A percentile compares a stretch with the other conserved stretches of the same genome.
Conservation (phyloP, 2,888 invertebrate genomes). For the Trissoscelio sp. region DNA sequence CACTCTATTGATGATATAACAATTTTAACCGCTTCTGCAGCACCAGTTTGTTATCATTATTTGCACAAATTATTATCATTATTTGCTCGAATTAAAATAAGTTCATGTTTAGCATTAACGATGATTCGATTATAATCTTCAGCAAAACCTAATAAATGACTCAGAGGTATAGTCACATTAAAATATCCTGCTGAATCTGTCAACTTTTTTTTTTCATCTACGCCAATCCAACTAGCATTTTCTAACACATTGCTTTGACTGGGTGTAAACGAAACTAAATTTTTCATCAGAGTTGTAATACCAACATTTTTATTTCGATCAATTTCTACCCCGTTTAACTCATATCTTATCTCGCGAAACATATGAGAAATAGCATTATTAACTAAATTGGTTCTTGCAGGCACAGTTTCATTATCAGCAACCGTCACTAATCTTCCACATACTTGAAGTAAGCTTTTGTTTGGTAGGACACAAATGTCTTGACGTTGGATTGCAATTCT, state of each 20-base stretch:
- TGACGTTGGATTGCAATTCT: conserved; percentile 48
- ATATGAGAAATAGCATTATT: conserved; percentile 73
- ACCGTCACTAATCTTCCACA: conserved; percentile 41
- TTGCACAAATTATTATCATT: too few species aligned
- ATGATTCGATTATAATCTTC: too few species aligned
- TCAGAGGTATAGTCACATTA: conserved; percentile 76
- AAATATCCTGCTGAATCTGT: conserved; percentile 70
- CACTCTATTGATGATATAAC: conserved; percentile 10
- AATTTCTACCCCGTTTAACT: conserved; percentile 77
- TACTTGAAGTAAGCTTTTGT: background rate
- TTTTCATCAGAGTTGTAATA: conserved; percentile 70
- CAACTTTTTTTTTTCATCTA: conserved; percentile 36
- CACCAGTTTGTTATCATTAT: too few species aligned
- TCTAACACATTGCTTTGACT: conserved; percentile 22
- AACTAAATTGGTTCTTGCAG: conserved; percentile 43
- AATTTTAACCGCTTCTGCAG: conserved; percentile 9
- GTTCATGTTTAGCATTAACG: too few species aligned
- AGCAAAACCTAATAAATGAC: too few species aligned
- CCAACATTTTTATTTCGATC: conserved; percentile 69
- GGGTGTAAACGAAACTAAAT: conserved; percentile 57
- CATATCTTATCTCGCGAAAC: conserved; percentile 79
- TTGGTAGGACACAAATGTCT: background rate
- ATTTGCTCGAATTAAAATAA: conserved; percentile 13
- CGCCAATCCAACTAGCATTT: conserved; percentile 74
- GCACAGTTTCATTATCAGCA: conserved; percentile 13